phyloP scores from a whole-genome alignment of 2,888 invertebrate genomes.

The Himalopsyche japonica region DNA sequence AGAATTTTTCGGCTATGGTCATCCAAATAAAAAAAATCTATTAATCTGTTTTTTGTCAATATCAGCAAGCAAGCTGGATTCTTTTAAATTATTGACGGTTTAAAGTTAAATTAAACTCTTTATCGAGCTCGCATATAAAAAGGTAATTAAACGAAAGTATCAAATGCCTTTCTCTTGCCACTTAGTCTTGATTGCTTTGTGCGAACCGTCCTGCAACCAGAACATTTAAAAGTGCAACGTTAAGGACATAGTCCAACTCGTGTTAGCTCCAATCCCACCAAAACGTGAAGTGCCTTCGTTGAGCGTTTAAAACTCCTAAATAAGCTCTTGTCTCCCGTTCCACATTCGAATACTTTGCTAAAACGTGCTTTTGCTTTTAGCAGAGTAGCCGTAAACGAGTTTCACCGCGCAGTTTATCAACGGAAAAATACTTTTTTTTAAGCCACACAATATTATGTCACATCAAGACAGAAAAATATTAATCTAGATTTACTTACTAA shows the following conservation, averaged over 20 bases:
- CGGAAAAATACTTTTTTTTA: not conserved
- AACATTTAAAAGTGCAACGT: not conserved
- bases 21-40: too few relatives aligned
- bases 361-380: constrained; percentile 30
- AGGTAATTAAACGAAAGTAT: not conserved
- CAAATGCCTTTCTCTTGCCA: not conserved
- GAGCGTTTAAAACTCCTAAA: constrained; percentile 23
- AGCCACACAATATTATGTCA: too few relatives aligned
- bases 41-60: too few relatives aligned
- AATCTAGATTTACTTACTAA: too few relatives aligned
- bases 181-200: not conserved
- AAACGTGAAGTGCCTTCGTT: constrained; percentile 4
- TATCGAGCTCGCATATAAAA: not conserved
- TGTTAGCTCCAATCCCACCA: not conserved
- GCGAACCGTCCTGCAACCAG: not conserved
- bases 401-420: not conserved
- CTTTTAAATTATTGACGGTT: too few relatives aligned
- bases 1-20: too few relatives aligned
- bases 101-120: too few relatives aligned
- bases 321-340: constrained; percentile 11
- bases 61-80: too few relatives aligned
- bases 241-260: not conserved
- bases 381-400: constrained; percentile 8
- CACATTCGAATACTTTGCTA: constrained; percentile 13
- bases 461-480: too few relatives aligned